phyloP scores from a whole-genome alignment of 30 jellyfish, hydroid and myxozoan genomes.

The Haliclystus octoradiatus region DNA sequence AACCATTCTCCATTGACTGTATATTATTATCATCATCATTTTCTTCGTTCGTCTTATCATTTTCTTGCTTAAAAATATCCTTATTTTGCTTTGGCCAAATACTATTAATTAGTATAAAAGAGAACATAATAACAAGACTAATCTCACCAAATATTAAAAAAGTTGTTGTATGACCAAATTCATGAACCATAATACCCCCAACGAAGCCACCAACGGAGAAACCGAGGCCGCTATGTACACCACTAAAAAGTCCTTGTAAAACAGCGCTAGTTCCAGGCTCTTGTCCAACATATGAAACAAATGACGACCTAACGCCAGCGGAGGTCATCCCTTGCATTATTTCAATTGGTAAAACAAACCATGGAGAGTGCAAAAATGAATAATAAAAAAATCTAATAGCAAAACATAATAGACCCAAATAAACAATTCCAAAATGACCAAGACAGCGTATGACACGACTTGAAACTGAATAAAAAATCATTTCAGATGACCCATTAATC shows the following conservation, averaged over 20 bases:
- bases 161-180: constrained; percentile 79
- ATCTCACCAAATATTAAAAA: constrained; percentile 84
- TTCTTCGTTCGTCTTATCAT: too few species aligned
- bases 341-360: constrained; percentile 92
- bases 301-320: constrained; percentile 83
- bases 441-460: constrained; percentile 53
- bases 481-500: constrained; percentile 75
- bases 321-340: constrained; percentile 93
- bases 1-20: too few species aligned
- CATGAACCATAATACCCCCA: constrained; percentile 95
- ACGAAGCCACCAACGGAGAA: constrained; percentile 86
- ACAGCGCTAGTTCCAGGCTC: constrained; percentile 67
- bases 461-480: constrained; percentile 52
- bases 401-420: constrained; percentile 77
- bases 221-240: constrained; percentile 95
- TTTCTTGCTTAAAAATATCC: too few species aligned
- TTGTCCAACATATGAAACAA: constrained; percentile 69
- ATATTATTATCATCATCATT: too few species aligned
- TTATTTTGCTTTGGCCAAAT: constrained; percentile 57
- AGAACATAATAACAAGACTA: constrained; percentile 61
- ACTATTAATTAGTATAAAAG: constrained; percentile 64
- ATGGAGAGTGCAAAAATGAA: constrained; percentile 68
- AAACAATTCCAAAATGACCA: constrained; percentile 76
- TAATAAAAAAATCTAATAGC: constrained; percentile 74
- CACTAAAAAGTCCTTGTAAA: constrained; percentile 72